phyloP scores from a whole-genome alignment of 2,113 vertebrate genomes.

The Neomonachus schauinslandi region DNA sequence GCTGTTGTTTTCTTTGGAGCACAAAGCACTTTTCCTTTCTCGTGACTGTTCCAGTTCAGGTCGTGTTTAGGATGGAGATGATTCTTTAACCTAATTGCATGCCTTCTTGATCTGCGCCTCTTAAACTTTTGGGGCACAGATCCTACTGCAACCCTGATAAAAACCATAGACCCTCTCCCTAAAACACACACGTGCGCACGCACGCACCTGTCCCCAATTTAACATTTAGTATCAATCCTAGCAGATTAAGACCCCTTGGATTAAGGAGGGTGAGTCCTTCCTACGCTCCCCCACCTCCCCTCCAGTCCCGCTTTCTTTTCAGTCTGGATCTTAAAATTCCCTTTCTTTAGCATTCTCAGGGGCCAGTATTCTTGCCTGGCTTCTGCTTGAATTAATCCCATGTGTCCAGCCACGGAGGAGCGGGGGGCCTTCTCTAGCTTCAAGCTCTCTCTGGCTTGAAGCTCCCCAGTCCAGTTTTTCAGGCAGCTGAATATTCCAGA shows the following conservation, averaged over 20 bases:
- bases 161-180: background rate
- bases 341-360: background rate
- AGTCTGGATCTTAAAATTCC: background rate
- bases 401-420: background rate
- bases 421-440: background rate
- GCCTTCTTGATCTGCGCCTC: slow-evolving; percentile 25
- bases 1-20: slow-evolving; percentile 80
- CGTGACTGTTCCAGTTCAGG: slow-evolving; percentile 62
- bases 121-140: slow-evolving; percentile 61
- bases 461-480: background rate
- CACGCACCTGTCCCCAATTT: background rate
- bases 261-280: background rate
- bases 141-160: background rate
- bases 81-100: slow-evolving; percentile 19
- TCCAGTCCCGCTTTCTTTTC: background rate
- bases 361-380: slow-evolving; percentile 6
- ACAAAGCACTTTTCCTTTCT: slow-evolving; percentile 81
- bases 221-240: background rate
- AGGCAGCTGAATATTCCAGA: slow-evolving; percentile 40
- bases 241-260: background rate
- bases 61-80: slow-evolving; percentile 58
- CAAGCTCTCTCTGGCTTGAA: background rate
- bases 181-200: background rate
- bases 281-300: background rate
- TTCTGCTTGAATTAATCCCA: slow-evolving; percentile 53